phyloP scores from a whole-genome alignment of 2,888 invertebrate genomes.

The Nomada goodeniana region DNA sequence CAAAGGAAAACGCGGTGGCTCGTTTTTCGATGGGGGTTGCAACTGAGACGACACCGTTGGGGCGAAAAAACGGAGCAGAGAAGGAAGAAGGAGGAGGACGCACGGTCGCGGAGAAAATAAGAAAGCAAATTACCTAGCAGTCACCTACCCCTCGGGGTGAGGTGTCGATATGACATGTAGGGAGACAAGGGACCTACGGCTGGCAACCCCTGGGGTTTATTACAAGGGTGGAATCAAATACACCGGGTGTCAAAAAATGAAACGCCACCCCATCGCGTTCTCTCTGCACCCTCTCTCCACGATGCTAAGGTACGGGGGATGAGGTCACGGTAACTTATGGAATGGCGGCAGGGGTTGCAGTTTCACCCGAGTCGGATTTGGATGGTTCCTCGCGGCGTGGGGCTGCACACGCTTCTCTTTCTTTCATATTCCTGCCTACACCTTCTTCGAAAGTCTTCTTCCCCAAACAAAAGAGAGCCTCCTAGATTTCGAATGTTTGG shows the following conservation, averaged over 20 bases:
- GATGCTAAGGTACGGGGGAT: slow-evolving; percentile 59
- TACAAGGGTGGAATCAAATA: slow-evolving; percentile 84
- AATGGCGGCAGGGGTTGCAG: slow-evolving; percentile 60
- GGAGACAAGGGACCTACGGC: slow-evolving; percentile 68
- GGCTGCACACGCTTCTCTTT: slow-evolving; percentile 49
- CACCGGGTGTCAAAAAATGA: slow-evolving; percentile 84
- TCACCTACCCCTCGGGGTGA: slow-evolving; percentile 79
- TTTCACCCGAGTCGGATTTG: slow-evolving; percentile 54
- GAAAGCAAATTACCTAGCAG: slow-evolving; percentile 83
- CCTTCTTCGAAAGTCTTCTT: too few species aligned
- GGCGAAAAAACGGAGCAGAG: slow-evolving; percentile 9
- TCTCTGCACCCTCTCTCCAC: slow-evolving; percentile 61
- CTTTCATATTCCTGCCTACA: slow-evolving; percentile 4
- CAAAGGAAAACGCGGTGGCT: slow-evolving; percentile 50
- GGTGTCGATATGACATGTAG: slow-evolving; percentile 84
- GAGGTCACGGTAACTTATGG: slow-evolving; percentile 76
- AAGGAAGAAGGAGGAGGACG: slow-evolving; percentile 29
- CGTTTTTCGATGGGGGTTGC: slow-evolving; percentile 62
- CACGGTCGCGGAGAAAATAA: slow-evolving; percentile 79
- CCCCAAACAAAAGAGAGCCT: too few species aligned
- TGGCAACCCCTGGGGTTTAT: slow-evolving; percentile 83
- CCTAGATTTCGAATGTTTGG: neutral
- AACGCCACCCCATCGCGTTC: slow-evolving; percentile 77
- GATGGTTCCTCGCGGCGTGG: slow-evolving; percentile 53
- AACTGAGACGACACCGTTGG: slow-evolving; percentile 48